Base-by-base conservation (phyloP, 1,140 invertebrate genomes). In the Piezodorus guildinii region DNA sequence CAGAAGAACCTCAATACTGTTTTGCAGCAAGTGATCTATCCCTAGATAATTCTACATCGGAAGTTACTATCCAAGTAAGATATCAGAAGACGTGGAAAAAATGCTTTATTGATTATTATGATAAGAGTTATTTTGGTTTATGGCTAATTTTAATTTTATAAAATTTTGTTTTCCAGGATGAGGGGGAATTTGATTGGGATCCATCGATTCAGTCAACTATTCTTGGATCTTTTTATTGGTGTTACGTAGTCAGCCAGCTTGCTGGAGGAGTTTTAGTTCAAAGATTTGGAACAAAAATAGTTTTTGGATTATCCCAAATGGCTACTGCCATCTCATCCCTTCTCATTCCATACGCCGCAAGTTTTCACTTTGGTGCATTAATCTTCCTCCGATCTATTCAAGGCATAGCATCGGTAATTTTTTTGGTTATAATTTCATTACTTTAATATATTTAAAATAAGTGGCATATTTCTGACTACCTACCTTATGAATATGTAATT, bases 231-330 rank as follows among this genome's bases (percentile, higher is more conserved):
- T 87, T 87, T 70, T 86, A 84, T 73, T 85, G 84, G 83, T 85
- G 83, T 65, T 86, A 86, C 68, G 83, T 86, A 52, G 71, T 86
- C 16, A 84, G 83, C 0, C 85, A 86, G 75, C 77, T 86, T 3
- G 80, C 81, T 12, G 86, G 86, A 16, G 86, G 86, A 43, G 75
- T 84, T 63, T 78, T 88, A n/a, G 87, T 87, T 2, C 85, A 88
- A 74, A 77, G 81, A 68, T 85, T 88, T 71, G 88, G 88, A n/a
- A 87, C 87, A 6, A 88, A 88, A 72, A 75, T 79, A 2, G 84
- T 89, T 45, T 88, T 91, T 67, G 86, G 87, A 46, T 84, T 81
- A 65, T 85, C 85, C 2, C 85, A 87, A 70, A 69, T 84, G 16
- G 74, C 78, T 25, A 86, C 85, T 23, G 85, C 84, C n/a, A 68